Base-by-base conservation (phyloP, 2,888 invertebrate genomes). In the Nysson spinosus region DNA sequence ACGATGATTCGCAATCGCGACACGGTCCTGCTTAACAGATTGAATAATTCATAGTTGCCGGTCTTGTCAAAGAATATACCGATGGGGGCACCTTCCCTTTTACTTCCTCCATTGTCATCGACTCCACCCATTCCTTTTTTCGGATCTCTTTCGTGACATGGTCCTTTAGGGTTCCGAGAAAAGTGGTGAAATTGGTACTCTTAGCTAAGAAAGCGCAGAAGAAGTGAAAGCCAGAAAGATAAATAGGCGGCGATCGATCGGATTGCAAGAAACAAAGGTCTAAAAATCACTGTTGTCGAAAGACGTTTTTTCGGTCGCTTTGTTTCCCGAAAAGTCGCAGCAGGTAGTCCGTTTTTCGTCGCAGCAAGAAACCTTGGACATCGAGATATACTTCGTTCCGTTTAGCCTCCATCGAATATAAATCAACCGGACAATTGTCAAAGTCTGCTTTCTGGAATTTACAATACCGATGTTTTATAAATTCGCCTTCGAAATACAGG, bases 41-140 rank as follows among this genome's bases (percentile, higher is more conserved):
- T 85, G 85, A 85, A 85, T 85, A 84, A 85, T 84, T 84, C 85
- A 85, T 85, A 72, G 79, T 78, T 70, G 79, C 80, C 82, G 83
- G 81, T 72, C 77, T 83, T 81, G 81, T 85, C 84, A 85, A 85
- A 85, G 84, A 79, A 69, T 74, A 64, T 57, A 65, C 72, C 76
- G 75, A 75, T 66, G 60, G 50, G 69, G 39, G 32, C 61, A 57
- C 52, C 66, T 68, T 69, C 37, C 52, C 60, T 66, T 63, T 69
- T 46, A 30, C 34, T 50, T 61, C 67, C 46, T 71, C 42, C 67
- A 58, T 56, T 58, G 43, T 57, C 62, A 54, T 70, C 49, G 61
- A 64, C 66, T 64, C 55, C 58, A 58, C 34, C 58, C 34, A 34
- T 54, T 51, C 57, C 50, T 32, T 17, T 28, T 46, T 4, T 19